Evolutionary conservation across 2,797 vertebrate genomes (phyloP).

Genomic region (Alauda arvensis): DNA sequence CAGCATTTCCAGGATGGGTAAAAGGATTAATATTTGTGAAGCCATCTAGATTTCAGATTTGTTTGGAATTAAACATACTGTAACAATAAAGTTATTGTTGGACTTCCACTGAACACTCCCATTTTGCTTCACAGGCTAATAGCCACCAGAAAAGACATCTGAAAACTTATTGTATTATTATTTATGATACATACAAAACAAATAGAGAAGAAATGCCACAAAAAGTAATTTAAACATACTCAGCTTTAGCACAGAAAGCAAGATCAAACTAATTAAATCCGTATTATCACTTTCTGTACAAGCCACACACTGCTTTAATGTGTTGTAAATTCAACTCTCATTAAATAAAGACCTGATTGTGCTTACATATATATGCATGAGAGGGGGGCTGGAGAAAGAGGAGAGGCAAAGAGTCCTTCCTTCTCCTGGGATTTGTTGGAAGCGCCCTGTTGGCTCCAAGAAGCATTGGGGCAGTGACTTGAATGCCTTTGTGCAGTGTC

Average conservation of each 20-base stretch:
- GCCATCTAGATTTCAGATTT: conserved; percentile 17
- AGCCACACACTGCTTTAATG: conserved; percentile 7
- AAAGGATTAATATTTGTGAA: conserved; percentile 23
- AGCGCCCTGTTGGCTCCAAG: not conserved
- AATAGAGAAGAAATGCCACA: conserved; percentile 30
- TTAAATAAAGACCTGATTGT: conserved; percentile 1
- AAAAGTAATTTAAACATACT: conserved; percentile 14
- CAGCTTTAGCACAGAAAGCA: conserved; percentile 25
- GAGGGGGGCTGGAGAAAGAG: not conserved
- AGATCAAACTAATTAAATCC: conserved; percentile 43
- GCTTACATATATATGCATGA: not conserved
- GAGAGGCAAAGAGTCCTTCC: not conserved
- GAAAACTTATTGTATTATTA: conserved; percentile 47
- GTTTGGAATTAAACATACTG: conserved; percentile 4
- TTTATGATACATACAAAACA: conserved; percentile 40
- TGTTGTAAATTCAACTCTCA: conserved; percentile 1
- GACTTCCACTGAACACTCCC: conserved; percentile 16
- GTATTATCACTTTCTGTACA: conserved; percentile 34
- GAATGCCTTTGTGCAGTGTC: not conserved
- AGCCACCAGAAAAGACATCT: conserved; percentile 28
- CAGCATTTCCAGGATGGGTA: not conserved
- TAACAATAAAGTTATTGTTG: conserved; percentile 44
- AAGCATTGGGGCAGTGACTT: not conserved
- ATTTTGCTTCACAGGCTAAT: conserved; percentile 30
- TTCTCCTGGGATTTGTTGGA: not conserved